A percentile compares a stretch with the other conserved stretches of the same genome.
Conservation (phyloP, 2,888 invertebrate genomes). For the Drosophila kambysellisi region DNA sequence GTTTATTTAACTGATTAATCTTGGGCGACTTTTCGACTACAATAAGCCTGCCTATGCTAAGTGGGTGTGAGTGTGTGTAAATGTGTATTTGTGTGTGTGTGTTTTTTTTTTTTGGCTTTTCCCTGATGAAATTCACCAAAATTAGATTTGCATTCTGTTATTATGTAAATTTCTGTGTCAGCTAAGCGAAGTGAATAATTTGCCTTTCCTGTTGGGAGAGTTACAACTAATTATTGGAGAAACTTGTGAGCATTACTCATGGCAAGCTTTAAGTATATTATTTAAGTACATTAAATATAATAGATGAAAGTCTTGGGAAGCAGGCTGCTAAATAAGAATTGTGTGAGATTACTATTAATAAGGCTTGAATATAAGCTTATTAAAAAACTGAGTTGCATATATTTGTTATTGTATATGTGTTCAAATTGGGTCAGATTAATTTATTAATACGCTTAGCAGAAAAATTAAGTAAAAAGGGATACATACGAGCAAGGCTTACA, state of each 20-base stretch:
- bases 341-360: slow-evolving; percentile 5
- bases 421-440: background rate
- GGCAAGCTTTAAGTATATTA: background rate
- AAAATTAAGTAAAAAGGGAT: background rate
- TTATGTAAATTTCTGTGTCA: slow-evolving; percentile 61
- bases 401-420: background rate
- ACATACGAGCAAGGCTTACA: background rate
- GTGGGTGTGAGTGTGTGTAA: slow-evolving; percentile 6
- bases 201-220: slow-evolving; percentile 42
- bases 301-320: background rate
- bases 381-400: background rate
- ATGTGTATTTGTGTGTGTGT: slow-evolving; percentile 13
- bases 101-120: slow-evolving; percentile 21
- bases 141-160: slow-evolving; percentile 42
- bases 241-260: slow-evolving; percentile 33
- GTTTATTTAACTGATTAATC: slow-evolving; percentile 76
- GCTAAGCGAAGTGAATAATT: slow-evolving; percentile 62
- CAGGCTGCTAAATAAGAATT: background rate
- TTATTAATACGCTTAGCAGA: background rate
- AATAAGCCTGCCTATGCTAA: slow-evolving; percentile 3
- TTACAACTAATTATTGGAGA: slow-evolving; percentile 30
- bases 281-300: slow-evolving; percentile 6
- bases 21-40: slow-evolving; percentile 24
- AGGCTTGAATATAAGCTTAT: background rate
- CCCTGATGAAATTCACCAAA: slow-evolving; percentile 40